Percentiles rank a stretch among this genome's conserved stretches.
These are phyloP conservation scores for Calliopsis andreniformis DNA, from an alignment of 1,140 invertebrate species.

Conservation along the genomic window DNA sequence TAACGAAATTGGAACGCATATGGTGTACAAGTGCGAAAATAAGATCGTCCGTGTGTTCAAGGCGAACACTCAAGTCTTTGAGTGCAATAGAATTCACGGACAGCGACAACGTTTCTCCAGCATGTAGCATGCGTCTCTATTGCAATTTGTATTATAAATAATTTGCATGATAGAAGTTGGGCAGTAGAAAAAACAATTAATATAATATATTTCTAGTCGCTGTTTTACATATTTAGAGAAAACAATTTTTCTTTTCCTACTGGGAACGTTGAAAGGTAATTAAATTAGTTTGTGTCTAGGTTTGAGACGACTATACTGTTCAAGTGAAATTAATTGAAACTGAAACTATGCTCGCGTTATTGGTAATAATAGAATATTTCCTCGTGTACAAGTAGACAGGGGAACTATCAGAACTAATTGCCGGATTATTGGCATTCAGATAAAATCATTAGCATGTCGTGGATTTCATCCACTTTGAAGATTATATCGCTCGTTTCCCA, in stretches of 20 bases:
- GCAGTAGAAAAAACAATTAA: too few relatives aligned
- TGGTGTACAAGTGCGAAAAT: slow-evolving; percentile 33
- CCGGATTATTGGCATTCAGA: background rate
- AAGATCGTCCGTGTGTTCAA: slow-evolving; percentile 5
- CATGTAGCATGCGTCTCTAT: background rate
- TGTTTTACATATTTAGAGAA: too few relatives aligned
- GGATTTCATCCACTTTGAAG: too few relatives aligned
- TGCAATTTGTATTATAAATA: too few relatives aligned
- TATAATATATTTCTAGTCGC: too few relatives aligned
- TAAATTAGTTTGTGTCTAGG: background rate
- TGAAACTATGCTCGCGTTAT: background rate
- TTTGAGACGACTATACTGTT: background rate
- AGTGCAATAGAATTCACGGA: too few relatives aligned
- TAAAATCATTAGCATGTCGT: background rate
- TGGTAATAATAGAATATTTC: background rate
- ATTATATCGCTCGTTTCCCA: background rate
- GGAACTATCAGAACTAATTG: background rate
- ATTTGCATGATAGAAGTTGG: too few relatives aligned
- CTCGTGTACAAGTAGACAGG: background rate
- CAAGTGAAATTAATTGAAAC: background rate
- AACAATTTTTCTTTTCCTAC: too few relatives aligned
- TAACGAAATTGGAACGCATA: slow-evolving; percentile 32
- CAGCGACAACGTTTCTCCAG: background rate
- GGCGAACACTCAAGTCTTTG: background rate
- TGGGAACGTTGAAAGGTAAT: background rate